Base-by-base conservation (phyloP, 2,888 invertebrate genomes). In the Monopis laevigella region DNA sequence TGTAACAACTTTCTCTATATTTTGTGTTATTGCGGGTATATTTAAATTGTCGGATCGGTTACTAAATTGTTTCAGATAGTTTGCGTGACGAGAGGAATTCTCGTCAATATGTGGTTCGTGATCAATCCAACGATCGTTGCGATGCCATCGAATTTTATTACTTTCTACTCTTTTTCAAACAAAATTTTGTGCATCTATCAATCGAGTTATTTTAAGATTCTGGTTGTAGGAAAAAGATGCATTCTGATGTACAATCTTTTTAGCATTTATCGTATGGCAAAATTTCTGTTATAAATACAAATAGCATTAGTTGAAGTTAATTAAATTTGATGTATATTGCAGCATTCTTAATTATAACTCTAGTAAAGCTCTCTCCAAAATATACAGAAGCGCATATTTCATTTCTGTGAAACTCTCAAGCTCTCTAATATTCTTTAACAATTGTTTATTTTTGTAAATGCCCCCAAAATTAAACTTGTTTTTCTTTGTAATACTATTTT, bases 101-200 rank as follows among this genome's bases (percentile, higher is more conserved):
- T 16, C 19, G n/a, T 17, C 12, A 39, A 30, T 40, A n/a, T 18
- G 29, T 27, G 39, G 17, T 40, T 40, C 29, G 29, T 26, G 12
- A 14, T 34, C 8, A n/a, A 34, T 34, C 34, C 14, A 16, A 27
- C 14, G 24, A 19, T 24, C 2, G 51, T 11, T 2, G 58, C 55
- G 56, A 61, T 58, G 54, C 56, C 54, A 55, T 53, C 51, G 46
- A 50, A 58, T 57, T 48, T 51, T 54, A 53, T 51, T 54, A 68
- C 71, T 75, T 72, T 74, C 73, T 63, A 63, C 52, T 59, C 53
- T 52, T 52, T 51, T 34, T 34, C 17, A 34, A 34, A 34, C n/a
- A 41, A 50, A 41, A 46, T 47, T 34, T 43, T 45, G 47, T 51
- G 51, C 47, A 50, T 43, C 39, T 43, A 47, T 21, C 24, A 7